phyloP scores from a whole-genome alignment of 2,888 invertebrate genomes.

The Agrochola litura region DNA sequence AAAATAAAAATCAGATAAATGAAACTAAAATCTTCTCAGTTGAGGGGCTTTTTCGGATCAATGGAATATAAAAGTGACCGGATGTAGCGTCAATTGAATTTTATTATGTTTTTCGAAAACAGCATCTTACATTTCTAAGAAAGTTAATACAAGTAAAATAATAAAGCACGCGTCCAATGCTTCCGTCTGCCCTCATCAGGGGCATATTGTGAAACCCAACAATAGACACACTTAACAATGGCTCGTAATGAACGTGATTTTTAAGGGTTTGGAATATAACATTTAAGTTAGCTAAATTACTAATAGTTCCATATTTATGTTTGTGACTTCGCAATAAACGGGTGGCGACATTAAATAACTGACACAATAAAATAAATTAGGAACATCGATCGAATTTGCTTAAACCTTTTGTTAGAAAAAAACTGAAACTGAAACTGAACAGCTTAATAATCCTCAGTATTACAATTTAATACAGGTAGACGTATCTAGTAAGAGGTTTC shows the following conservation, averaged over 20 bases:
- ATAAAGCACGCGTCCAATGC: conserved; percentile 52
- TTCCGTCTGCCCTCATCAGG: conserved; percentile 70
- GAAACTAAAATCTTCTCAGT: conserved; percentile 47
- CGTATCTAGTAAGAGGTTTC: conserved; percentile 71
- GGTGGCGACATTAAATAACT: background rate
- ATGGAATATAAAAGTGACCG: conserved; percentile 44
- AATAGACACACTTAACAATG: conserved; percentile 75
- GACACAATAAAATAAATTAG: background rate
- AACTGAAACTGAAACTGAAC: background rate
- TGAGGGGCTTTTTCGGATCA: conserved; percentile 37
- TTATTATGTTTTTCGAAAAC: conserved; percentile 48
- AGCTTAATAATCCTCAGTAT: background rate
- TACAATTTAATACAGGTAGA: conserved; percentile 45
- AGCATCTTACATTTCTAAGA: conserved; percentile 40
- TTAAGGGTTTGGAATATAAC: conserved; percentile 60
- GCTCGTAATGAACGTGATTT: conserved; percentile 72
- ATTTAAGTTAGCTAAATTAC: conserved; percentile 50
- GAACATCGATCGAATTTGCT: background rate
- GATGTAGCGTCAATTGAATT: conserved; percentile 47
- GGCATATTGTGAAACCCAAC: conserved; percentile 72
- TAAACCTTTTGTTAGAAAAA: background rate
- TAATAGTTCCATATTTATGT: conserved; percentile 25
- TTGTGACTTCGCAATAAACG: background rate
- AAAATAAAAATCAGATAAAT: conserved; percentile 53
- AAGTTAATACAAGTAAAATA: conserved; percentile 50